Base-by-base conservation (phyloP, 2,888 invertebrate genomes). In the Drosophila gaucha region DNA sequence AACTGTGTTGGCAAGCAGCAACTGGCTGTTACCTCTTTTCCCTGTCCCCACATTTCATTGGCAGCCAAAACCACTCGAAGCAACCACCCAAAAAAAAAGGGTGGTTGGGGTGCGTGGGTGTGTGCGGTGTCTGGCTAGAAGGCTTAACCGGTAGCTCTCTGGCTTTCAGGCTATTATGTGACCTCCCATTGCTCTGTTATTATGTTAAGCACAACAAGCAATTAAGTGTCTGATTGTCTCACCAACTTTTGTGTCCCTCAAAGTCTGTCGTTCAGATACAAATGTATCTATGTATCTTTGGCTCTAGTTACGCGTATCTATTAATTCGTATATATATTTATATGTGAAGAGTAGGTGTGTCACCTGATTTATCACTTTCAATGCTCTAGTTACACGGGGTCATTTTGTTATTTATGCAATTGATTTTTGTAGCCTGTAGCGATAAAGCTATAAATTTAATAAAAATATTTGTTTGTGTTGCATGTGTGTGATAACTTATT, bases 171-270 rank as follows among this genome's bases (percentile, higher is more conserved):
- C 66, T 74, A 73, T 77, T 87, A 74, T 82, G 82, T 82, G 82
- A 86, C 76, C 79, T 83, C 74, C 74, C 57, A 44, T 14, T 26
- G 43, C 18, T 35, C 60, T 36, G 64, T 88, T 83, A 86, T 83
- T 85, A 86, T 85, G 84, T 80, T 88, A 71, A 78, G 67, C 68
- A 84, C 72, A 85, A 88, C 88, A 86, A 80, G 67, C 84, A 82
- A 84, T 88, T 87, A 88, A 60, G 66, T 77, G 72, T 69, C 77
- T 77, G 63, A 51, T 57, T 74, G 60, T 59, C 50, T 43, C 43
- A 41, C 24, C 44, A 54, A 49, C 46, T 55, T 51, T n/a, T n/a
- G n/a, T n/a, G n/a, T n/a, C n/a, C n/a, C n/a, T n/a, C n/a, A n/a
- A n/a, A n/a, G 35, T 46, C 52, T 52, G 33, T 28, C 16, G 31